A percentile compares a stretch with the other conserved stretches of the same genome.
phyloP scores from a whole-genome alignment of 2,888 invertebrate species.

The Dastarcus helophoroides region DNA sequence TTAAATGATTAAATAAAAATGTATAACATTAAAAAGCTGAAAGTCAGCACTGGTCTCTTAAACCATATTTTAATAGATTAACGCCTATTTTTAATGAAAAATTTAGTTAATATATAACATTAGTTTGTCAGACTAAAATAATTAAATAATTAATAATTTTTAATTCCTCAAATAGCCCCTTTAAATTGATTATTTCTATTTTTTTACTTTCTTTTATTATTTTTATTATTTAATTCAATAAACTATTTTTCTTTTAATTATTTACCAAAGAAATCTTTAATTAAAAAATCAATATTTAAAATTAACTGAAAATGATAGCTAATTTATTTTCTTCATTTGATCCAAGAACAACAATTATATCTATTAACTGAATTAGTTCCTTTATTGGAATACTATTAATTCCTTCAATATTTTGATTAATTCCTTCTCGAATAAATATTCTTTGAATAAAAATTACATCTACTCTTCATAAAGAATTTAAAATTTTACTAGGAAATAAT shows the following conservation, averaged over 20 bases:
- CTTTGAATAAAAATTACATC: conserved; percentile 40
- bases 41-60: too few species aligned
- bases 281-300: background rate
- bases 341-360: conserved; percentile 42
- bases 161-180: conserved; percentile 54
- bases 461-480: conserved; percentile 46
- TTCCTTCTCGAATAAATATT: conserved; percentile 41
- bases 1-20: too few species aligned
- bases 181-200: conserved; percentile 40
- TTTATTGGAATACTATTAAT: conserved; percentile 42
- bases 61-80: conserved; percentile 1
- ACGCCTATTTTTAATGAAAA: too few species aligned
- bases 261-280: background rate
- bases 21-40: too few species aligned
- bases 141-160: conserved; percentile 45
- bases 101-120: conserved; percentile 3
- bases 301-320: conserved; percentile 6
- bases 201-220: too few species aligned
- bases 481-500: conserved; percentile 41
- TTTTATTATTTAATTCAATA: too few species aligned
- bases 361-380: conserved; percentile 50
- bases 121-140: conserved; percentile 38
- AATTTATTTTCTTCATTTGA: conserved; percentile 55
- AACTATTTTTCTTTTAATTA: too few species aligned
- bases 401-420: conserved; percentile 43